Conservation (phyloP, 1,140 invertebrate species). For the Atopsyche davidsoni region DNA sequence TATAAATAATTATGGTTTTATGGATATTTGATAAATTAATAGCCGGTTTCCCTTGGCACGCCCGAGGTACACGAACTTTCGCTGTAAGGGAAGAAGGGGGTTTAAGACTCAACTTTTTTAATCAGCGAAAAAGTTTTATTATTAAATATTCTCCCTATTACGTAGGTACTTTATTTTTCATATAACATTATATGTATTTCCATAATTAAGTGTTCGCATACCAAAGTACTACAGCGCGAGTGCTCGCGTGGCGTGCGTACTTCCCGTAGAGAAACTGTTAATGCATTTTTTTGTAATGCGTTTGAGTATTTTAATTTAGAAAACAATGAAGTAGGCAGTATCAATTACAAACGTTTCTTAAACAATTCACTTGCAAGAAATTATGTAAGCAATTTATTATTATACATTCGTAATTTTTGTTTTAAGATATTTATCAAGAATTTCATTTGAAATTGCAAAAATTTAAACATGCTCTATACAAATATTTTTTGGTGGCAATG, state of each 20-base stretch:
- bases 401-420: too few species aligned
- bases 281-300: background rate
- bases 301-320: background rate
- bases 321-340: background rate
- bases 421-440: too few species aligned
- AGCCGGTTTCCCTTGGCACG: too few species aligned
- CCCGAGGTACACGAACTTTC: too few species aligned
- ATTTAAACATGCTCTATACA: too few species aligned
- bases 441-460: too few species aligned
- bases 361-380: too few species aligned
- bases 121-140: constrained; percentile 27
- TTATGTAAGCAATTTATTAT: too few species aligned
- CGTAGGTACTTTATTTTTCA: constrained; percentile 2
- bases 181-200: constrained; percentile 8
- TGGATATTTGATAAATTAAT: too few species aligned
- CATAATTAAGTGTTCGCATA: constrained; percentile 17
- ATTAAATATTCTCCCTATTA: constrained; percentile 16
- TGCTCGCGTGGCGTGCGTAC: background rate
- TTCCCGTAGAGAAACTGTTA: background rate
- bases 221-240: background rate
- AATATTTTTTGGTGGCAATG: too few species aligned
- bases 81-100: constrained; percentile 3
- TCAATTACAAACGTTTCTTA: too few species aligned
- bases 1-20: too few species aligned
- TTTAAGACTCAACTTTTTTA: constrained; percentile 23